Evolutionary conservation across 1,140 invertebrate genomes (phyloP).

Genomic region (Drosophila equinoxialis): DNA sequence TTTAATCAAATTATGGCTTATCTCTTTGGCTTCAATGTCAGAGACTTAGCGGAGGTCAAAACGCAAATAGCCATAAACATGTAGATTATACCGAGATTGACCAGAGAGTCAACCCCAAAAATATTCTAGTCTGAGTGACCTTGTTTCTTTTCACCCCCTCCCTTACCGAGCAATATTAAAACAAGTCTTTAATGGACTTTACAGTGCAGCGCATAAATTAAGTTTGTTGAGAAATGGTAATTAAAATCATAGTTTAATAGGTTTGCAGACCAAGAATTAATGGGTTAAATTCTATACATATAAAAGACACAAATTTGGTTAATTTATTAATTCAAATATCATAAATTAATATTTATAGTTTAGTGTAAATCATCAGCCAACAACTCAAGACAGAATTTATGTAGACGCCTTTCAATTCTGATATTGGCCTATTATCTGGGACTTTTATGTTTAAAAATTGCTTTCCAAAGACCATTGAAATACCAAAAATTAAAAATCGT

Average conservation of each 20-base stretch:
- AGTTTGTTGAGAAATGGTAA: constrained; percentile 39
- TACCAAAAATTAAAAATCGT: too few species aligned
- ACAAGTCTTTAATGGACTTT: constrained; percentile 43
- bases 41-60: constrained; percentile 73
- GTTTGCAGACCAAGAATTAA: constrained; percentile 28
- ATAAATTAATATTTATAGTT: too few species aligned
- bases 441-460: too few species aligned
- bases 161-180: neutral
- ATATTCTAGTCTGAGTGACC: constrained; percentile 50
- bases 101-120: constrained; percentile 39
- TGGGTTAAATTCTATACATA: neutral
- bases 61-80: constrained; percentile 81
- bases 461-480: too few species aligned
- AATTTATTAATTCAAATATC: too few species aligned
- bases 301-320: too few species aligned
- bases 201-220: constrained; percentile 39
- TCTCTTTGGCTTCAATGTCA: constrained; percentile 44
- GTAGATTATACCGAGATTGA: constrained; percentile 65
- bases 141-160: constrained; percentile 45
- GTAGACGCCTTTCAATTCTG: too few species aligned
- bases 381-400: too few species aligned
- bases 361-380: too few species aligned
- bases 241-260: constrained; percentile 58
- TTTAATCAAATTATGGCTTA: constrained; percentile 81
- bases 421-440: too few species aligned